Percentiles rank a stretch among this genome's conserved stretches.
These are phyloP conservation scores for Drosophila barbarae DNA, from an alignment of 2,888 invertebrate species.

Conservation along the genomic window DNA sequence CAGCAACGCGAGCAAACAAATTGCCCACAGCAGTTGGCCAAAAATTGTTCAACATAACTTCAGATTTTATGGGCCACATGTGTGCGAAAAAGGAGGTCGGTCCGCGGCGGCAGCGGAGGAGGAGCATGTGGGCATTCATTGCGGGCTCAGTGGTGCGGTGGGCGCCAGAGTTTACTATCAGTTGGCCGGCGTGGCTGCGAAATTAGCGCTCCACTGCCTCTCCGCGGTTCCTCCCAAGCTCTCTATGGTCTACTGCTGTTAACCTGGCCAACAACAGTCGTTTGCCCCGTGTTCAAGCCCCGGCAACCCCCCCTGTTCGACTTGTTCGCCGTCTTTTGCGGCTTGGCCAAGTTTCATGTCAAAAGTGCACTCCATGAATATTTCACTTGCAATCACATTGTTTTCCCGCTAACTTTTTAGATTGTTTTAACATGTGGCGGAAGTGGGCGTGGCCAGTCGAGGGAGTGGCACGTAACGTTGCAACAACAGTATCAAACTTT, in stretches of 20 bases:
- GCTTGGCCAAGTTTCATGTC: constrained; percentile 51
- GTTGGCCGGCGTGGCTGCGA: constrained; percentile 49
- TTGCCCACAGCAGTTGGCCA: constrained; percentile 66
- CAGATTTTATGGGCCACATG: constrained; percentile 69
- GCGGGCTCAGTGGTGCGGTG: constrained; percentile 26
- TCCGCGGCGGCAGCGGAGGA: constrained; percentile 5
- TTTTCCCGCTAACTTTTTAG: constrained; percentile 74
- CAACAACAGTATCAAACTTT: constrained; percentile 58
- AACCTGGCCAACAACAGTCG: constrained; percentile 19
- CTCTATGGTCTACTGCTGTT: background rate
- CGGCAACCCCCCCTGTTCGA: background rate
- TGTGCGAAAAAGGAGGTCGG: constrained; percentile 40
- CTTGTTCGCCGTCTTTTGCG: constrained; percentile 34
- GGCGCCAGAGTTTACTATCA: constrained; percentile 60
- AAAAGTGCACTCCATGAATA: constrained; percentile 71
- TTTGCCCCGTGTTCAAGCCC: background rate
- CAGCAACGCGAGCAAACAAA: constrained; percentile 57
- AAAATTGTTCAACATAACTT: constrained; percentile 64
- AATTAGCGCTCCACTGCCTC: constrained; percentile 60
- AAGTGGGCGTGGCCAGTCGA: constrained; percentile 57
- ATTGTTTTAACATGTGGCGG: constrained; percentile 73
- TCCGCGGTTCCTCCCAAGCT: background rate
- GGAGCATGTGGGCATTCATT: constrained; percentile 24
- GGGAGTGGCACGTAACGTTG: constrained; percentile 56
- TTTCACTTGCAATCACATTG: constrained; percentile 76